A percentile compares a stretch with the other conserved stretches of the same genome.
Evolutionary conservation across 2,113 vertebrate species (phyloP).

Genomic region (Chelonoidis abingdonii): DNA sequence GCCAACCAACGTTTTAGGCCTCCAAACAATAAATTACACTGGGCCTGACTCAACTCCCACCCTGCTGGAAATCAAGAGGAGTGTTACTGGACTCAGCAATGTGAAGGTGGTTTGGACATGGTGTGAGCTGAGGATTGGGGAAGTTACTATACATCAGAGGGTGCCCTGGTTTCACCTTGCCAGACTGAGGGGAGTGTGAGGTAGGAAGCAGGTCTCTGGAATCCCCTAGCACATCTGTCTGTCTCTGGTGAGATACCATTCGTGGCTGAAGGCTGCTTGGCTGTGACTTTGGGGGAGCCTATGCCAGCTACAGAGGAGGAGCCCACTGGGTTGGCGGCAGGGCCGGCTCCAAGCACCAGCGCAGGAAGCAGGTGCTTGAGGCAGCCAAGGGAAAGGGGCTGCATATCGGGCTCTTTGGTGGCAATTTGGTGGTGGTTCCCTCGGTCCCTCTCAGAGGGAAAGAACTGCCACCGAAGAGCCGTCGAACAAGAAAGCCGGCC

Average conservation of each 20-base stretch:
- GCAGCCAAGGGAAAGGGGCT: no score
- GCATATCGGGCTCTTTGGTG: no score
- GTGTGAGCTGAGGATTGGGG: background rate
- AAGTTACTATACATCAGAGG: fast-evolving
- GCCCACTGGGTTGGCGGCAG: background rate
- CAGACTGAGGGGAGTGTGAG: background rate
- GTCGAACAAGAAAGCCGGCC: no score
- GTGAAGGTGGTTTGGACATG: background rate
- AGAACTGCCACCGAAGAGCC: no score
- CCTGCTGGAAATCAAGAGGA: background rate
- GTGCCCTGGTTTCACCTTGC: background rate
- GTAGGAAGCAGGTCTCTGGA: fast-evolving
- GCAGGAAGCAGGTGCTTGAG: no score
- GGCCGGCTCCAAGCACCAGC: no score
- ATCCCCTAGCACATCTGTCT: background rate
- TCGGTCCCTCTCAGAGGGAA: no score
- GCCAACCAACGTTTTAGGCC: background rate
- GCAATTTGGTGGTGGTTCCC: no score
- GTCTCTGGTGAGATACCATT: fast-evolving
- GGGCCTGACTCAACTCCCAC: no score
- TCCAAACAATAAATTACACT: background rate
- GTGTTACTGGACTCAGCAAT: background rate
- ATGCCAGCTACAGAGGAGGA: background rate
- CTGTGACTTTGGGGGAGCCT: no score
- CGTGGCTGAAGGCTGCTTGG: background rate